phyloP scores from a whole-genome alignment of 2,113 vertebrate genomes.

The Lophius piscatorius region DNA sequence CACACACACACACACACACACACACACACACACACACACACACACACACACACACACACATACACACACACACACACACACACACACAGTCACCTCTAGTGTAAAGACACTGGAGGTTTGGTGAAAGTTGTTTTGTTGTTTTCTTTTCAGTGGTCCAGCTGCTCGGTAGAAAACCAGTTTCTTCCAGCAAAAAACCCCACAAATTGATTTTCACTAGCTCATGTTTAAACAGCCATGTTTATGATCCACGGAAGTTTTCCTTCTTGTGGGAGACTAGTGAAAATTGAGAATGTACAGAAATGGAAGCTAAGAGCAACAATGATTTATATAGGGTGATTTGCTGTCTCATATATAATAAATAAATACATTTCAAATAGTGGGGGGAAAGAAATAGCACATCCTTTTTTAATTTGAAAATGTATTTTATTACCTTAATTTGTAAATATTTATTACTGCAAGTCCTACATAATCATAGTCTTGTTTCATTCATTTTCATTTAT shows the following conservation, averaged over 20 bases:
- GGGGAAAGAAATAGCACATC: no score
- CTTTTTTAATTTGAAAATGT: no score
- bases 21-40: neutral
- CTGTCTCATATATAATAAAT: no score
- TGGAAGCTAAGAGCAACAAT: no score
- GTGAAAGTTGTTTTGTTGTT: conserved; percentile 14
- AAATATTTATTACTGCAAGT: no score
- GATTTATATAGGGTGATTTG: no score
- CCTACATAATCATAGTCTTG: no score
- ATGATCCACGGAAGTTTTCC: conserved; percentile 35
- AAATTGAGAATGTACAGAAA: conserved; percentile 1
- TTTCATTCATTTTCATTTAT: no score
- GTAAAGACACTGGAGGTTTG: conserved; percentile 10
- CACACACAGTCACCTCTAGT: neutral
- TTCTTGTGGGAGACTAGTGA: conserved; percentile 26
- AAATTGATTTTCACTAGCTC: conserved; percentile 45
- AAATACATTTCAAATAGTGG: no score
- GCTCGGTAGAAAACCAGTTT: conserved; percentile 13
- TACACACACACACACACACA: no score
- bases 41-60: neutral
- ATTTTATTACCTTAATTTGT: no score
- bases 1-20: neutral
- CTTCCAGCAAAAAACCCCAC: conserved; percentile 19
- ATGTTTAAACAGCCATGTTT: conserved; percentile 51
- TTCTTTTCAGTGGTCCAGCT: conserved; percentile 12